These are phyloP conservation scores for Papilio gigon DNA, from an alignment of 2,888 invertebrate species.

Conservation along the genomic window DNA sequence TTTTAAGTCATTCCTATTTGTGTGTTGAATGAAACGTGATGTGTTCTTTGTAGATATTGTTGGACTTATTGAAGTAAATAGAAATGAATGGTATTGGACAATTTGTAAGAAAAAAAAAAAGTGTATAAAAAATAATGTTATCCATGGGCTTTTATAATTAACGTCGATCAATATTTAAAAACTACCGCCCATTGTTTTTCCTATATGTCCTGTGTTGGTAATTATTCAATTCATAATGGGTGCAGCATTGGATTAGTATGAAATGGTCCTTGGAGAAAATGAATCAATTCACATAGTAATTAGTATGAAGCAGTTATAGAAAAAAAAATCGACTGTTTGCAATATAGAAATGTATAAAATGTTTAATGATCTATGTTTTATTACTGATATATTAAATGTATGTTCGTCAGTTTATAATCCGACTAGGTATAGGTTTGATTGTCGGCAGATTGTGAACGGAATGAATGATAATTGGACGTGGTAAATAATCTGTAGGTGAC, in stretches of 20 bases:
- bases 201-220: not conserved
- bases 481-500: not conserved
- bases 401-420: too few species aligned
- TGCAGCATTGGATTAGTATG: not conserved
- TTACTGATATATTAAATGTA: too few species aligned
- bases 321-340: too few species aligned
- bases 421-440: not conserved
- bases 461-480: not conserved
- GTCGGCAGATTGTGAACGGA: not conserved
- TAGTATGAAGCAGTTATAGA: too few species aligned
- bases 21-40: constrained; percentile 6
- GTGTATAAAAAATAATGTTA: not conserved
- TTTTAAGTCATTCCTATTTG: constrained; percentile 21
- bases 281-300: too few species aligned
- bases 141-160: not conserved
- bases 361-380: too few species aligned
- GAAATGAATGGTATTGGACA: not conserved
- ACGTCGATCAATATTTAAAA: not conserved
- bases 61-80: not conserved
- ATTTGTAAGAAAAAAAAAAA: not conserved
- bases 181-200: not conserved
- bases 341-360: too few species aligned
- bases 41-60: not conserved
- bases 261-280: not conserved
- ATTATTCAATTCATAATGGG: not conserved